Evolutionary conservation across 2,888 invertebrate species (phyloP), one percentile per base, ranked within the genome.

Genomic region (Sesia bembeciformis): DNA sequence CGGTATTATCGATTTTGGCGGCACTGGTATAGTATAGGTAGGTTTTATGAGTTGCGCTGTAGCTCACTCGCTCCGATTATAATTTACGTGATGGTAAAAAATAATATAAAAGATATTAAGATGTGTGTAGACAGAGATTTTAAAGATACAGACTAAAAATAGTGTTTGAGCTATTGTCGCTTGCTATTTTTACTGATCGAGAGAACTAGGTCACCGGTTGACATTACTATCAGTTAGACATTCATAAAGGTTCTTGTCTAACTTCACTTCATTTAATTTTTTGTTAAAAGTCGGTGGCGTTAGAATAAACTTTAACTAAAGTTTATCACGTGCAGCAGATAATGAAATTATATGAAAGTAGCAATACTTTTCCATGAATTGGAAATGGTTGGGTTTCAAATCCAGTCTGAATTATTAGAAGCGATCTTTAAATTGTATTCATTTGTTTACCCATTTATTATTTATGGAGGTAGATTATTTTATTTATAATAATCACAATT

Each of bases 121-220:
- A 46, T 82, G 74, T 72, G 69, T 75, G 71, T 78, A 74, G 66
- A 75, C 78, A 76, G 60, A 76, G 74, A 79, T 79, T 80, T 82
- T 74, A 72, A 70, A 79, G 79, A 85, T 84, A 83, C 76, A 77
- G 74, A 80, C 84, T 87, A 87, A 76, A 84, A 88, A 88, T 89
- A 89, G 87, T 80, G 76, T 75, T 83, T 76, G 87, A 89, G 88
- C 86, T 86, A 85, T 87, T 86, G 86, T 84, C 78, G 75, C 68
- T 63, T 72, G 84, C 86, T 89, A 88, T 88, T 89, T 88, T 87
- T 86, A 84, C 78, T 78, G 74, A 70, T 69, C 78, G 79, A 81
- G 80, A 81, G 72, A 87, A 83, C 67, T 88, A 76, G 88, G 88
- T 87, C 88, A 84, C 57, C 62, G 58, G 74, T 75, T 75, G 79